Conservation (phyloP, 2,888 invertebrate species). For the Trachelus tabidus region DNA sequence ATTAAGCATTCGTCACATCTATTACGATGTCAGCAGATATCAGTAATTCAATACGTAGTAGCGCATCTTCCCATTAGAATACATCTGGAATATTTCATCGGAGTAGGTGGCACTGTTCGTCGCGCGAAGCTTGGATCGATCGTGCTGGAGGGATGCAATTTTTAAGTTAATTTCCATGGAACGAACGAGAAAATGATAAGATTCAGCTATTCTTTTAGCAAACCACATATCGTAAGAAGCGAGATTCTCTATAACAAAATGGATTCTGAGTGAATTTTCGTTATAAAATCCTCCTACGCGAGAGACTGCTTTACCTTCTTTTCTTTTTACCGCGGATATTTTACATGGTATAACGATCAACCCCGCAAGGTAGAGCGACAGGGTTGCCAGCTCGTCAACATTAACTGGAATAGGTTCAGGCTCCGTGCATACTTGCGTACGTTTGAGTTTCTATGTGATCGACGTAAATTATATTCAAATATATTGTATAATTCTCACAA, state of each 20-base stretch:
- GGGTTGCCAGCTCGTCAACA: conserved; percentile 46
- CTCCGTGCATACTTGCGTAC: too few relatives aligned
- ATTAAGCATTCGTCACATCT: too few relatives aligned
- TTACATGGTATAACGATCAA: conserved; percentile 61
- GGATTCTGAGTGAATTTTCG: conserved; percentile 19
- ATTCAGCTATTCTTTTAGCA: conserved; percentile 30
- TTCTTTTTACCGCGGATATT: conserved; percentile 65
- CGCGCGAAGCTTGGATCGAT: conserved; percentile 55
- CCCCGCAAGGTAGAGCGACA: conserved; percentile 48
- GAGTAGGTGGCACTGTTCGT: conserved; percentile 34
- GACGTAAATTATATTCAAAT: too few relatives aligned
- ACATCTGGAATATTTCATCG: too few relatives aligned
- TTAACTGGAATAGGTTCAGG: too few relatives aligned
- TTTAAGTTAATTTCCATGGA: conserved; percentile 47
- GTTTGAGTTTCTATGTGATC: too few relatives aligned
- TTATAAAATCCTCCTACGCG: conserved; percentile 12
- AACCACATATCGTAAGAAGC: background rate
- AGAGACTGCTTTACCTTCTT: conserved; percentile 51
- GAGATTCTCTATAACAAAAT: conserved; percentile 11
- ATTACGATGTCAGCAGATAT: too few relatives aligned
- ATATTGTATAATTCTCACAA: too few relatives aligned
- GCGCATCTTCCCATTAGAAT: too few relatives aligned
- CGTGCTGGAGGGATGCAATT: conserved; percentile 46
- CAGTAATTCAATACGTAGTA: too few relatives aligned
- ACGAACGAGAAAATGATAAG: conserved; percentile 20